phyloP scores from a whole-genome alignment of 2,888 invertebrate genomes.

The Chydorus sphaericus region DNA sequence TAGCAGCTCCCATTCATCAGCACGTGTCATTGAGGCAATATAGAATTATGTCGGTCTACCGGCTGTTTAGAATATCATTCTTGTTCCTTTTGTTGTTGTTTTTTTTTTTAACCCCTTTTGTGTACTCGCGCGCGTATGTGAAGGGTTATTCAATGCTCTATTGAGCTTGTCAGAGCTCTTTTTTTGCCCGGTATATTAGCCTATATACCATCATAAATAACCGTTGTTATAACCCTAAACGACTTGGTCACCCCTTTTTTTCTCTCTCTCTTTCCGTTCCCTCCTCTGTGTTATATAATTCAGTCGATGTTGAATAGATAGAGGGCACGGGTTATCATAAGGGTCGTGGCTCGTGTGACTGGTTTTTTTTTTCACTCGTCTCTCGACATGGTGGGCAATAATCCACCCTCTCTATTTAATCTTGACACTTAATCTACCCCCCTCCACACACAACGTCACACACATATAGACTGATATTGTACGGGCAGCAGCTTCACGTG shows the following conservation, averaged over 20 bases:
- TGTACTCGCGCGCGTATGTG: not conserved
- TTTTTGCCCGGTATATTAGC: slow-evolving; percentile 3
- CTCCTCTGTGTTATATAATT: not conserved
- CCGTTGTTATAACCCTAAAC: slow-evolving; percentile 7
- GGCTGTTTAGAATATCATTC: not conserved
- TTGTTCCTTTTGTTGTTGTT: slow-evolving; percentile 1
- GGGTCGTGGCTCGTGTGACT: not conserved
- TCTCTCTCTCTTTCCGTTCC: not conserved
- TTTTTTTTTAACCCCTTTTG: not conserved
- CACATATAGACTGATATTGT: too few relatives aligned
- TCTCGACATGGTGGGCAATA: not conserved
- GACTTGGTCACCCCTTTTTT: slow-evolving; percentile 7
- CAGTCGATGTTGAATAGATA: slow-evolving; percentile 3
- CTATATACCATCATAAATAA: slow-evolving; percentile 6
- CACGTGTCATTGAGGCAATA: slow-evolving; percentile 2
- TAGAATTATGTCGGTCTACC: too few relatives aligned
- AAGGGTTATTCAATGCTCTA: slow-evolving; percentile 7
- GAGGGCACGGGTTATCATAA: not conserved
- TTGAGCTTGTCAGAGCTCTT: slow-evolving; percentile 5
- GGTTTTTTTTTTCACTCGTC: too few relatives aligned
- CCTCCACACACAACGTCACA: too few relatives aligned
- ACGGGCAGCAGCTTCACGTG: too few relatives aligned
- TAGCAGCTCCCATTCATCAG: slow-evolving; percentile 2
- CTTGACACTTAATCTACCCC: slow-evolving; percentile 5
- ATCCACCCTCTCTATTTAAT: slow-evolving; percentile 4